Base-by-base conservation (phyloP, 2,888 invertebrate species). In the Andrena bucephala region DNA sequence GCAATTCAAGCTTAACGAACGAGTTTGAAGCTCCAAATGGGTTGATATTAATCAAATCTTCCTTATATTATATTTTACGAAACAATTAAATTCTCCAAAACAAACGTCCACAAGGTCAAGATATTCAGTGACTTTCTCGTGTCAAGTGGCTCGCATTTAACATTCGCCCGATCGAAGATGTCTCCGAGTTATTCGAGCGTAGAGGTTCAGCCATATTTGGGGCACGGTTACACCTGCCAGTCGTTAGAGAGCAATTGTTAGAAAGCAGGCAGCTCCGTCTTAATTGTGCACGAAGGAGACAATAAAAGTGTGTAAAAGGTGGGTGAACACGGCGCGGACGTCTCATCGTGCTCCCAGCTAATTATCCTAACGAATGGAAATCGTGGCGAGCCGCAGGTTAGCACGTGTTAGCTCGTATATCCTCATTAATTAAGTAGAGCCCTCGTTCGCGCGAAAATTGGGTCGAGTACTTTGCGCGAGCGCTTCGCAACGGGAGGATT, bases 291-390 rank as follows among this genome's bases (percentile, higher is more conserved):
- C 68, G 59, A 57, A 20, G 73, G 59, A 77, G 79, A 80, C 77
- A 73, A 80, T 69, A 80, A 81, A 83, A 81, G 68, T 54, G 67
- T 57, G 66, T 77, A 77, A 62, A 86, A 77, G 81, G 77, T 71
- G 66, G 77, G 73, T 65, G 74, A 78, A 70, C 70, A 71, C 68
- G 48, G 59, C 62, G 54, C 54, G 33, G 54, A 68, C 59, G 73
- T 80, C 68, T 75, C 77, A 80, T 80, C 78, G 71, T 77, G 85
- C 87, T 89, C 88, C 77, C 84, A 84, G 83, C 85, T 87, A 89
- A 90, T 90, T 90, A 90, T 85, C 84, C 84, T 88, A 90, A 89
- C 82, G 85, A 90, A 88, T 89, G 87, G 90, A 90, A 90, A 90
- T 89, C 84, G 83, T 83, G 88, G 83, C 81, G 68, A 83, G 75